These are phyloP conservation scores for Coreoperca whiteheadi DNA, from an alignment of 2,113 vertebrate species.

Conservation along the genomic window DNA sequence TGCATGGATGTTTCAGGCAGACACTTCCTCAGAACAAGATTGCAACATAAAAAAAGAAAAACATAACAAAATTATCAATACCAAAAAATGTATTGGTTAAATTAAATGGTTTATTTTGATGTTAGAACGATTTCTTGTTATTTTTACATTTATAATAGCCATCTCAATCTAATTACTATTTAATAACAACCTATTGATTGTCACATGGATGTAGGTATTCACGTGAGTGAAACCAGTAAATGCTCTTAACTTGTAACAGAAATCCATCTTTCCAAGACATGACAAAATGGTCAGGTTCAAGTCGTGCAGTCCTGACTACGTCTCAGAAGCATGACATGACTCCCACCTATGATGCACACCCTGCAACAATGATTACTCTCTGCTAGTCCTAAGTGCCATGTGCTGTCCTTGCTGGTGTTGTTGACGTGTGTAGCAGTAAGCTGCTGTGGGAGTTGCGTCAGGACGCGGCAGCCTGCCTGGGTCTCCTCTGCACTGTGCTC, in stretches of 20 bases:
- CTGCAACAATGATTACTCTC: not conserved
- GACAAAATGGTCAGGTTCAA: not conserved
- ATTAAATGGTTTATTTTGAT: too few relatives aligned
- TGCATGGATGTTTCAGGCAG: too few relatives aligned
- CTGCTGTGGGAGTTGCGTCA: constrained; percentile 97
- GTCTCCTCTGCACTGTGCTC: constrained; percentile 94
- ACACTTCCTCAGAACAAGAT: too few relatives aligned
- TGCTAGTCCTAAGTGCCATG: not conserved
- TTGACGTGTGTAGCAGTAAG: constrained; percentile 89
- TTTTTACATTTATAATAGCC: not conserved
- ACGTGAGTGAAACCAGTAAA: not conserved
- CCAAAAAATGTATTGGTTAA: too few relatives aligned
- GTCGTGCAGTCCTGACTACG: not conserved
- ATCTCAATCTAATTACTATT: not conserved
- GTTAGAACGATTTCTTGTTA: too few relatives aligned
- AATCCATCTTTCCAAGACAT: not conserved
- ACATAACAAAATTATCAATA: too few relatives aligned
- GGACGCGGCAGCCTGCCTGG: constrained; percentile 96
- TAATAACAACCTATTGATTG: not conserved
- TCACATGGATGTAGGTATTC: not conserved
- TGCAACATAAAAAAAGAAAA: too few relatives aligned
- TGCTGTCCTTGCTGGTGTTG: not conserved
- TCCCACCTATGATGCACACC: not conserved
- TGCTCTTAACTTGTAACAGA: not conserved
- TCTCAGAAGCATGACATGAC: not conserved